Evolutionary conservation across 1,140 invertebrate species (phyloP).

Genomic region (Brachionus manjavacas): DNA sequence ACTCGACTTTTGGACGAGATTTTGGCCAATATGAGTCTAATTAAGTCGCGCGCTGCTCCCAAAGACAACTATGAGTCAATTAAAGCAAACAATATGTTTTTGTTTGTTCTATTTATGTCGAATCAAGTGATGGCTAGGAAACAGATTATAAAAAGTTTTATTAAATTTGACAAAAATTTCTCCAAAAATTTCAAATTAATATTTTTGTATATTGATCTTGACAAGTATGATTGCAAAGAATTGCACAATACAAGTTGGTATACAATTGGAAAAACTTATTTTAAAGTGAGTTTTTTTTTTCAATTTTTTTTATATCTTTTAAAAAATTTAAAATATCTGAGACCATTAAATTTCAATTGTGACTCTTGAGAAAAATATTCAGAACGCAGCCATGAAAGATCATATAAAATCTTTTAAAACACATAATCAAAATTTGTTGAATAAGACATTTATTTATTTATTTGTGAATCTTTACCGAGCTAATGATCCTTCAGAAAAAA

Average conservation of each 20-base stretch:
- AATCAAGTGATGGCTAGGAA: background rate
- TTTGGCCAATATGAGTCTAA: background rate
- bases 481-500: too few species aligned
- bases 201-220: background rate
- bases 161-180: background rate
- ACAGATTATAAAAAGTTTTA: constrained; percentile 23
- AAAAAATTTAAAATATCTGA: too few species aligned
- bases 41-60: background rate
- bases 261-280: background rate
- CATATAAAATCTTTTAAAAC: too few species aligned
- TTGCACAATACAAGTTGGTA: background rate
- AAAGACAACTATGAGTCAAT: background rate
- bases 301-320: too few species aligned
- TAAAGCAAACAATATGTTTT: background rate
- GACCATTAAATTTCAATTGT: too few species aligned
- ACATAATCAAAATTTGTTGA: too few species aligned
- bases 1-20: background rate
- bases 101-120: background rate
- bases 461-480: too few species aligned
- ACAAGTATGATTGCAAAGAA: background rate
- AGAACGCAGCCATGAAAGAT: too few species aligned
- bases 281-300: background rate
- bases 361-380: too few species aligned
- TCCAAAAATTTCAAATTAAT: background rate
- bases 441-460: too few species aligned